Evolutionary conservation across 2,797 vertebrate species (phyloP).

Genomic region (Lacerta bilineata): DNA sequence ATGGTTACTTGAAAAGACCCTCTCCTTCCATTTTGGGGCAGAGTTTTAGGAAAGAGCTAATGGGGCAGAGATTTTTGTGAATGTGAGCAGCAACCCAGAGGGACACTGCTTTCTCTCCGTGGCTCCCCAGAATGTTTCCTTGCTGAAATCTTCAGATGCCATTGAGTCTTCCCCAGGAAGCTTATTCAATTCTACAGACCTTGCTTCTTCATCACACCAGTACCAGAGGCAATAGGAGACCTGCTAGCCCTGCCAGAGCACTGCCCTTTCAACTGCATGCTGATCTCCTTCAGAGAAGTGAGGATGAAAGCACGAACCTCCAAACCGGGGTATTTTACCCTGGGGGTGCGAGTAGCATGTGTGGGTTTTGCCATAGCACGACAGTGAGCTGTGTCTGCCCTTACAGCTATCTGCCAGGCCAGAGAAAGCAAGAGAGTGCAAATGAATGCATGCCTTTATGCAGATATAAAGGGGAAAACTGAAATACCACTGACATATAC

Average conservation of each 20-base stretch:
- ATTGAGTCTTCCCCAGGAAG: too few species aligned
- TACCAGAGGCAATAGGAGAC: neutral
- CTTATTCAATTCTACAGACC: neutral
- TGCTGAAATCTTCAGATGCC: neutral
- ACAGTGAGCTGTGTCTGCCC: too few species aligned
- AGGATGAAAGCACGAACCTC: neutral
- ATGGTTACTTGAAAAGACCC: neutral
- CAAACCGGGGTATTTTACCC: neutral
- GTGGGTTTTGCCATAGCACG: neutral
- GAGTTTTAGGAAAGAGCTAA: neutral
- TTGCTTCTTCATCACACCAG: neutral
- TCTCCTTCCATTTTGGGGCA: too few species aligned
- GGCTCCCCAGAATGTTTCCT: neutral
- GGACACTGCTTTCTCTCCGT: neutral
- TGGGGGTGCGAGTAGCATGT: too few species aligned
- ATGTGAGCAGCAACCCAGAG: neutral
- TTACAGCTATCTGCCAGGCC: neutral
- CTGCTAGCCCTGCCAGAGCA: neutral
- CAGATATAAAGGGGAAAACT: accelerated
- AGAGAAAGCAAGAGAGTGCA: neutral
- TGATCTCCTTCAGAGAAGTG: neutral
- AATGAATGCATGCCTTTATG: neutral
- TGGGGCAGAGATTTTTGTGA: neutral
- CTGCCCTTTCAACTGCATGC: too few species aligned
- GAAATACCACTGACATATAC: neutral